A percentile compares a stretch with the other conserved stretches of the same genome.
Evolutionary conservation across 2,113 vertebrate genomes (phyloP).

Genomic region (Bolborhynchus lineola): DNA sequence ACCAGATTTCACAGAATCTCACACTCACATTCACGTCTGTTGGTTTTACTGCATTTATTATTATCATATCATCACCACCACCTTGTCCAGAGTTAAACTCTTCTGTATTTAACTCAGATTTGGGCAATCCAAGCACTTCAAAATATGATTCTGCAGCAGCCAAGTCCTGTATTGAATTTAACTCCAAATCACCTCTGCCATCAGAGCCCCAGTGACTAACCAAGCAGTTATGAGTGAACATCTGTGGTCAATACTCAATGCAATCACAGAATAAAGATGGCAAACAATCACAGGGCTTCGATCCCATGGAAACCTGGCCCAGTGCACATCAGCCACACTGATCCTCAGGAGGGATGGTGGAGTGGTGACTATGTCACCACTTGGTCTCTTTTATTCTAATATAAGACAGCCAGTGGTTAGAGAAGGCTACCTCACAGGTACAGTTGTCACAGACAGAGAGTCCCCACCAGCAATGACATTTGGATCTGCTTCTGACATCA

Average conservation of each 20-base stretch:
- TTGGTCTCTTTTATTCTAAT: rapidly evolving
- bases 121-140: background rate
- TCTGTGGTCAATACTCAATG: background rate
- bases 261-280: background rate
- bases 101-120: background rate
- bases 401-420: rapidly evolving
- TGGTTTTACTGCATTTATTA: background rate
- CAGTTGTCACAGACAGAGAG: background rate
- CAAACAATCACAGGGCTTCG: background rate
- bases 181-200: background rate
- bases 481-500: background rate
- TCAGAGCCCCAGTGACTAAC: background rate
- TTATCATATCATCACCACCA: background rate
- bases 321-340: rapidly evolving
- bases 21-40: background rate
- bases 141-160: background rate
- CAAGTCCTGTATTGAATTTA: background rate
- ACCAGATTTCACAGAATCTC: background rate
- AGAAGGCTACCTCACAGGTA: background rate
- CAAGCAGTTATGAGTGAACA: background rate
- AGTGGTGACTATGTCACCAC: rapidly evolving
- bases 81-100: background rate
- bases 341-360: background rate
- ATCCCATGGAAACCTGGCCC: background rate
- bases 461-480: background rate